phyloP scores from a whole-genome alignment of 2,113 vertebrate species.

The Willisornis vidua region DNA sequence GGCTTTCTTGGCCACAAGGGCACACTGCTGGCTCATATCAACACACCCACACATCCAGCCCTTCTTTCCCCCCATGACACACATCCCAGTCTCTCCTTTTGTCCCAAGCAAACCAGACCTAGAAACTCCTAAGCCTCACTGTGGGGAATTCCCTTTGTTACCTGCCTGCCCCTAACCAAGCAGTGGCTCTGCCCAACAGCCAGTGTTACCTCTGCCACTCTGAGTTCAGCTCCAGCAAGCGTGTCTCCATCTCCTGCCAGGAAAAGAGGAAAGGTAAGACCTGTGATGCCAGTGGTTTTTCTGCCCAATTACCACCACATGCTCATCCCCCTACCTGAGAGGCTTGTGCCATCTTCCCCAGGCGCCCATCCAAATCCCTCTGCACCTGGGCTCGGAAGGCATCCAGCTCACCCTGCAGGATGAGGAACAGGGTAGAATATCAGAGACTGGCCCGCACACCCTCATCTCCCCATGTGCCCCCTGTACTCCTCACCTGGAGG shows the following conservation, averaged over 20 bases:
- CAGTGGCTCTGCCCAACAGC: background rate
- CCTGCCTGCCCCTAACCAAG: background rate
- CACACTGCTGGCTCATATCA: background rate
- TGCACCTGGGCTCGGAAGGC: constrained; percentile 59
- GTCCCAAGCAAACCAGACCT: background rate
- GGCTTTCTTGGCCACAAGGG: background rate
- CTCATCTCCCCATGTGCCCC: accelerated
- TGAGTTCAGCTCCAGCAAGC: constrained; percentile 64
- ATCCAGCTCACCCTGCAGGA: constrained; percentile 61
- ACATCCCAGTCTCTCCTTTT: background rate
- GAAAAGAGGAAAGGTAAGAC: background rate
- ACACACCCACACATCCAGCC: background rate
- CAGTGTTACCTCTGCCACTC: constrained; percentile 74
- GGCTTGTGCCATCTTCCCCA: constrained; percentile 67
- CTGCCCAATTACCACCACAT: background rate
- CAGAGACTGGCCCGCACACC: accelerated
- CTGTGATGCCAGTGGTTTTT: accelerated
- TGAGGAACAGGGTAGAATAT: background rate
- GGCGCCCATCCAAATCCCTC: constrained; percentile 53
- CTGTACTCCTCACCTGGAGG: constrained; percentile 41
- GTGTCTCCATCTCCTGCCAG: constrained; percentile 69
- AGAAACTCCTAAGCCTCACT: background rate
- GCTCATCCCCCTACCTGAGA: constrained; percentile 22
- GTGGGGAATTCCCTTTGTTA: background rate
- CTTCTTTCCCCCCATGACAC: no score